Evolutionary conservation across 2,888 invertebrate genomes (phyloP), one percentile per base, ranked within the genome.

Genomic region (Drosophila setosimentum): DNA sequence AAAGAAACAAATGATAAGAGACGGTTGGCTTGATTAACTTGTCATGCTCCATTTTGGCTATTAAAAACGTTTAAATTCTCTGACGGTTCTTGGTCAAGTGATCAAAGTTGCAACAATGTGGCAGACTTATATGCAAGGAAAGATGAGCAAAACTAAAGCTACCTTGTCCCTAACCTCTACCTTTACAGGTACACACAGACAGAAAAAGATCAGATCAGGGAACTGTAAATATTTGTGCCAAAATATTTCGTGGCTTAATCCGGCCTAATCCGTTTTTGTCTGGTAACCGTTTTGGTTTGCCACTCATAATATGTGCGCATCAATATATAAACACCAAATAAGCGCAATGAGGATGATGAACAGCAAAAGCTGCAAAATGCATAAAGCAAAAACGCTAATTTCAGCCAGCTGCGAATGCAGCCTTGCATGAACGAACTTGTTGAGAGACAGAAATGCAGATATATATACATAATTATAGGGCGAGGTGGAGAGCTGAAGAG

Each of bases 191-290:
- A 29, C 11, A 13, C 29, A 51, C 21, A 7, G 10, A 11, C 16
- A 24, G 16, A 18, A n/a, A n/a, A n/a, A n/a, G n/a, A n/a, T n/a
- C 27, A 59, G 64, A 13, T n/a, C 24, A n/a, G 51, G 69, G 45
- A 76, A 79, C 69, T 66, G 83, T 85, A 77, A 88, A 85, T 90
- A 86, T 90, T 86, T 88, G 78, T 85, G 88, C 78, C 73, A 88
- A 90, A 85, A 87, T 90, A 90, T 90, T 85, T 89, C 86, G 75
- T 61, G 32, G 48, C 79, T 81, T 81, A 88, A 88, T 81, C 90
- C 81, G 53, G 68, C 37, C 65, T 83, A 90, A 87, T 90, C 88
- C 83, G 68, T 71, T 73, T 45, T 69, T 68, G 72, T 60, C 71
- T 70, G 68, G 67, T 68, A 73, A 72, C 65, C 71, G 67, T 66